These are phyloP conservation scores for Eledona agricola DNA, from an alignment of 2,888 invertebrate species.

Conservation along the genomic window DNA sequence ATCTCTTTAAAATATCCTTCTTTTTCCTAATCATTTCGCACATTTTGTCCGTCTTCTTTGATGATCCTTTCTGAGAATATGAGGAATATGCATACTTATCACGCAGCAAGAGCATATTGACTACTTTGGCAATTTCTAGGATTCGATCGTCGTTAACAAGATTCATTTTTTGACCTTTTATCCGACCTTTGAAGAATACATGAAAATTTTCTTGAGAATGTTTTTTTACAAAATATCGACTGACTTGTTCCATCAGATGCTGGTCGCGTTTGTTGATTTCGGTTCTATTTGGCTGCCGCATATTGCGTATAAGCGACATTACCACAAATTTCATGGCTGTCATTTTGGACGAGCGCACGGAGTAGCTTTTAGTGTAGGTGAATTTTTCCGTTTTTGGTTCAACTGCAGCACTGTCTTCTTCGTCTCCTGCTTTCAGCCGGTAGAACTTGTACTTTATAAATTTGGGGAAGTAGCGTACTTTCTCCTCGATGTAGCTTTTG, in stretches of 20 bases:
- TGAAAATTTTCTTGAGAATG: conserved; percentile 38
- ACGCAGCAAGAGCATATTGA: no score
- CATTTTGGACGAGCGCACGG: conserved; percentile 39
- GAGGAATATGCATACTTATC: no score
- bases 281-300: no score
- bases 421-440: conserved; percentile 39
- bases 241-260: conserved; percentile 44
- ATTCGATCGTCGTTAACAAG: no score
- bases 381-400: conserved; percentile 44
- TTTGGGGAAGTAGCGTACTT: conserved; percentile 42
- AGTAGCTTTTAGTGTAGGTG: conserved; percentile 43
- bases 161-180: conserved; percentile 34
- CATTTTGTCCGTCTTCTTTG: no score
- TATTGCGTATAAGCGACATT: conserved; percentile 39
- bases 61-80: no score
- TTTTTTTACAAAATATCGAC: conserved; percentile 25
- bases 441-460: conserved; percentile 35
- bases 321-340: conserved; percentile 43
- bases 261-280: no score
- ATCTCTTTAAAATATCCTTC: no score
- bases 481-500: conserved; percentile 41
- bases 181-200: conserved; percentile 42
- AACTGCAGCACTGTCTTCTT: conserved; percentile 21
- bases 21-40: no score
- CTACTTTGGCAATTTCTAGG: no score